Evolutionary conservation across 2,113 vertebrate genomes (phyloP), one percentile per base, ranked within the genome.

Genomic region (Neodon shergylaensis): DNA sequence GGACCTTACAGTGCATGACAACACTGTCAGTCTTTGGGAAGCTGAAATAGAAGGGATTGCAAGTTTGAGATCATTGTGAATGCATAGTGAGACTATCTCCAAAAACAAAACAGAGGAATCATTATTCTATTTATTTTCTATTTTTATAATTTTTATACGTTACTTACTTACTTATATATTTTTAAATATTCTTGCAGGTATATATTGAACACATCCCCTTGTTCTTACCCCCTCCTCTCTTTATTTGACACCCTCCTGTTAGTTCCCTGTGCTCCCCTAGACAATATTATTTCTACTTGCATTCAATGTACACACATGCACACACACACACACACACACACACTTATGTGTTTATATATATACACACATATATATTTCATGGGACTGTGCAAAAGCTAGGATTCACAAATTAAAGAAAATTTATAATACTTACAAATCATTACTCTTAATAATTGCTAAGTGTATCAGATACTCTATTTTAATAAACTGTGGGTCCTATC

Each of bases 391-490:
- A 65, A 31, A 42, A 84, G 17, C 39, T 44, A 65, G n/a, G 39
- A 42, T 65, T 33, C 7, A 63, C n/a, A 63, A 58, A 26, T 83
- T 4, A 63, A 31, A 65, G n/a, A 83, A 65, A 65, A 84, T 11
- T 65, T 42, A 54, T 52, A 39, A 21, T 54, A 70, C 2, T 61
- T 61, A 61, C 3, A 61, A 33, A 36, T 21, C 7, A 90, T 78
- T 84, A 52, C 65, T 91, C 47, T 65, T 76, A 74, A 91, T 92
- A 74, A 91, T 92, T 90, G 39, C 28, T 79, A 85, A 42, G 3
- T 85, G 49, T 33, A 77, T 49, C 85, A n/a, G 28, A 79, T n/a
- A 81, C 17, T 87, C 58, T 66, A 14, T 61, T 16, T 88, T 42
- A 88, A 61, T 28, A 90, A 54, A 90, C 6, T n/a, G 44, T 73